Conservation (phyloP, 1,140 invertebrate genomes). For the Zaprionus kolodkinae region DNA sequence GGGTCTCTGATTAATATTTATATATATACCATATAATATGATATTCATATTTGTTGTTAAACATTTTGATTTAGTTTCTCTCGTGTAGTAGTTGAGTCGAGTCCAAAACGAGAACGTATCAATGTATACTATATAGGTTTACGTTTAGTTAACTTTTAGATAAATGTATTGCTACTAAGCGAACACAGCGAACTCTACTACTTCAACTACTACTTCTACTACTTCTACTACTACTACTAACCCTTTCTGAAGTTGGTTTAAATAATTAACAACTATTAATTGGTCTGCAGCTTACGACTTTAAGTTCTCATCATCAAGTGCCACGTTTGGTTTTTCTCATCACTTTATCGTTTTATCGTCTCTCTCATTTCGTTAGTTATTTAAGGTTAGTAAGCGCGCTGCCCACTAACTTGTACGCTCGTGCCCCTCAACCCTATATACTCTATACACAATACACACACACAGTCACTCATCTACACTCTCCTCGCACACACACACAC, state of each 20-base stretch:
- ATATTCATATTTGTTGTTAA: constrained; percentile 53
- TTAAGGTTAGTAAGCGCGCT: constrained; percentile 69
- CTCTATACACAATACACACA: constrained; percentile 21
- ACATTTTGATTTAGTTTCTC: constrained; percentile 50
- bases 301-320: constrained; percentile 33
- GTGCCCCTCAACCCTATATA: constrained; percentile 30
- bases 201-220: background rate
- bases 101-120: constrained; percentile 14
- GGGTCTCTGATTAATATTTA: background rate
- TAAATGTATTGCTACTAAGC: constrained; percentile 43
- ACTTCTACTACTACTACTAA: background rate
- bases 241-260: constrained; percentile 8
- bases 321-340: constrained; percentile 32
- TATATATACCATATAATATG: background rate
- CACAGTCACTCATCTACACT: constrained; percentile 26
- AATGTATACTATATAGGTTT: constrained; percentile 16
- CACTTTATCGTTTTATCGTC: constrained; percentile 38
- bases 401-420: constrained; percentile 60
- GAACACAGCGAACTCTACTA: constrained; percentile 21
- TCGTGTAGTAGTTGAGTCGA: constrained; percentile 39
- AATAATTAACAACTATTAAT: constrained; percentile 19
- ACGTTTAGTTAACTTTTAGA: constrained; percentile 44
- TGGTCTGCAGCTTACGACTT: constrained; percentile 42
- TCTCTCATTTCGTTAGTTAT: constrained; percentile 51
- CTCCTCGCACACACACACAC: constrained; percentile 14